phyloP scores from a whole-genome alignment of 2,113 vertebrate species.

The Tor tambroides region DNA sequence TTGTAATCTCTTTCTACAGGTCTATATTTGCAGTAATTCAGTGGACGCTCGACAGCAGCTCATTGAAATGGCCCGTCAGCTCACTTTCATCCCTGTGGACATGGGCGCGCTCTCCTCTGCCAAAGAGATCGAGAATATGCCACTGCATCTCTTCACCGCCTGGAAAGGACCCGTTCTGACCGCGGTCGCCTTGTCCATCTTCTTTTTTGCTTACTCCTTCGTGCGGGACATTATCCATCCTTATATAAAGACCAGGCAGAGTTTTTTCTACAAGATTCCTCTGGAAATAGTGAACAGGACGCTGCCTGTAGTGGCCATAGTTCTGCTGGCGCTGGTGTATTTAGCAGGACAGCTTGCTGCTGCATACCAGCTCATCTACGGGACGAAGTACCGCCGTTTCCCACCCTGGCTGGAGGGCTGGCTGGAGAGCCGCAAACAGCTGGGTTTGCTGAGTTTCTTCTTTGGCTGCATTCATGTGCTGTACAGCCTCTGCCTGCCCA shows the following conservation, averaged over 20 bases:
- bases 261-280: constrained; percentile 97
- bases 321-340: constrained; percentile 91
- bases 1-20: constrained; percentile 71
- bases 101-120: constrained; percentile 88
- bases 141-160: constrained; percentile 86
- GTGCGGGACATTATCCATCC: constrained; percentile 91
- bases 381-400: constrained; percentile 91
- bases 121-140: constrained; percentile 91
- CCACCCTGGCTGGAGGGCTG: constrained; percentile 91
- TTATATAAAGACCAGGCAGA: constrained; percentile 86
- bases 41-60: constrained; percentile 88
- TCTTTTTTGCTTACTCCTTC: constrained; percentile 95
- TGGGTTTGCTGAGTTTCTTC: constrained; percentile 93
- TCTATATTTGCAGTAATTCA: constrained; percentile 92
- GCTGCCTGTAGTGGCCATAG: constrained; percentile 89
- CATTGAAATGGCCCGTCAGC: constrained; percentile 88
- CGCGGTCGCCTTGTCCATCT: constrained; percentile 88
- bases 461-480: constrained; percentile 87
- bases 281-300: constrained; percentile 96
- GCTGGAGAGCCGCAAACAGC: constrained; percentile 93
- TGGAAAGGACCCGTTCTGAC: constrained; percentile 93
- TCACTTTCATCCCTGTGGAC: constrained; percentile 89
- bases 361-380: constrained; percentile 85
- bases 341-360: constrained; percentile 89
- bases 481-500: constrained; percentile 94